Conservation (phyloP, 2,888 invertebrate genomes). For the Aricia artaxerxes region DNA sequence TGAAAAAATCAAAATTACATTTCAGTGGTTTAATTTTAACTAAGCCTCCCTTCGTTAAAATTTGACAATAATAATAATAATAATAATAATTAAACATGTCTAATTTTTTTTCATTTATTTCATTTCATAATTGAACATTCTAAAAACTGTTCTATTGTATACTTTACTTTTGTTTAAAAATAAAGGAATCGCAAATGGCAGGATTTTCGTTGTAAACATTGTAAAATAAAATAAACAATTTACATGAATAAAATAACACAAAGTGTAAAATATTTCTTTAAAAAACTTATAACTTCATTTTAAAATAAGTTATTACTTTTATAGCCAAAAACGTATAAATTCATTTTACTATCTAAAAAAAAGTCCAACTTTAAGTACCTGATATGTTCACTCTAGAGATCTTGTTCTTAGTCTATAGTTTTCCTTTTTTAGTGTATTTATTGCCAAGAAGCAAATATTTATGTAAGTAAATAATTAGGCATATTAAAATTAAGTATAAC, state of each 20-base stretch:
- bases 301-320: not conserved
- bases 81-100: not conserved
- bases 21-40: not conserved
- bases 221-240: not conserved
- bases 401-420: not conserved
- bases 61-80: too few species aligned
- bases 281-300: too few species aligned
- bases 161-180: not conserved
- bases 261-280: not conserved
- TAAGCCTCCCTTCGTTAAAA: not conserved
- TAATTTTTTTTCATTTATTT: not conserved
- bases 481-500: not conserved
- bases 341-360: not conserved
- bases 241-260: not conserved
- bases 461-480: not conserved
- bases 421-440: not conserved
- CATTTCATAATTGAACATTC: not conserved
- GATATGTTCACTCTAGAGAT: not conserved
- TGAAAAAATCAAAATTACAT: not conserved
- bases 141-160: not conserved
- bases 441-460: not conserved
- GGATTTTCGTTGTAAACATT: not conserved
- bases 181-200: conserved; percentile 22
- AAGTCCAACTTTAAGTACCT: not conserved
- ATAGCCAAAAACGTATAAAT: not conserved